Base-by-base conservation (phyloP, 2,113 vertebrate genomes). In the Chascanopsetta lugubris region DNA sequence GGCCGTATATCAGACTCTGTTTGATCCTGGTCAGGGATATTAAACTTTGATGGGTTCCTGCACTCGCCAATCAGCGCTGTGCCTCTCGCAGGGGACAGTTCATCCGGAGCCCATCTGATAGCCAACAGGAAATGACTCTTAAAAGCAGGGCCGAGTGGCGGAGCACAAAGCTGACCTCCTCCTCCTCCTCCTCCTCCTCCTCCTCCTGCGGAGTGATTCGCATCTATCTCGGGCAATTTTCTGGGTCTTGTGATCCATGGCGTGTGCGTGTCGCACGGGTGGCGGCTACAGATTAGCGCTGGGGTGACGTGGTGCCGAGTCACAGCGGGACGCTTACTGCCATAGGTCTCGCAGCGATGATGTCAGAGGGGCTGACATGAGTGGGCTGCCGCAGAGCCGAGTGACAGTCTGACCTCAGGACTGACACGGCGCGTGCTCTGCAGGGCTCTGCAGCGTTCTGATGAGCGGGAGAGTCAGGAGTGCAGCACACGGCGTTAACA, bases 1-100 rank as follows among this genome's bases (percentile, higher is more conserved):
- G 27, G 56, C 53, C 77, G 47, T 85, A 80, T 70, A 85, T 87
- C 86, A 84, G 67, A 30, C 47, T 79, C 82, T 77, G 75, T 79
- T 87, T 80, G 82, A 89, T 83, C 77, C 82, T 59, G 75, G 79
- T 83, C 67, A 78, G 60, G 85, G 81, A 82, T 73, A 82, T 88
- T 85, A 89, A 86, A 89, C 66, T 83, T 83, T 87, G 75, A 89
- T 83, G 72, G 76, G 49, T 67, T 79, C 62, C 79, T 3, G 26
- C 32, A 9, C 64, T 69, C 71, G 46, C 54, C 27, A 43, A 58
- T 86, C 63, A 24, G 61, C 47, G 2, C 62, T 21, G 50, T 62
- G 66, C 32, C 30, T 58, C 45, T 27, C 22, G 55, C 32, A 64
- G 72, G 61, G 75, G 69, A 77, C 74, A 53, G 65, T 77, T 75